A percentile compares a stretch with the other conserved stretches of the same genome.
Evolutionary conservation across 2,888 invertebrate genomes (phyloP).

Genomic region (Ichneumon xanthorius): DNA sequence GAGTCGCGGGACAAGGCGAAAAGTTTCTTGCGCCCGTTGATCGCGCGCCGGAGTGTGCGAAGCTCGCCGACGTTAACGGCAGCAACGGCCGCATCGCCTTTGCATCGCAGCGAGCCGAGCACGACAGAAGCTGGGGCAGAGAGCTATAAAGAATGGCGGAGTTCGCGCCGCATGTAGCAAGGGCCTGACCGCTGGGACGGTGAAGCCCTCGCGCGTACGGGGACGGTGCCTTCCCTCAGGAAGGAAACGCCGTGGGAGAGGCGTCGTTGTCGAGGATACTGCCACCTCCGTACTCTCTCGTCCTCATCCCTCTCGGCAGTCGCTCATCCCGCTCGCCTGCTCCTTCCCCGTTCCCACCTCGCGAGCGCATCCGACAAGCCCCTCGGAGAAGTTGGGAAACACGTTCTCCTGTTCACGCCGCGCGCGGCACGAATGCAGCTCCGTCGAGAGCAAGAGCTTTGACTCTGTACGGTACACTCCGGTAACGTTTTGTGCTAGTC

Average conservation of each 20-base stretch:
- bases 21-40: constrained; percentile 15
- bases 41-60: background rate
- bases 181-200: constrained; percentile 40
- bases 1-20: background rate
- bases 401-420: constrained; percentile 39
- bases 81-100: constrained; percentile 34
- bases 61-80: background rate
- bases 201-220: constrained; percentile 18
- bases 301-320: constrained; percentile 25
- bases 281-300: constrained; percentile 51
- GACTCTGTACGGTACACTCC: background rate
- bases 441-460: background rate
- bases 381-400: constrained; percentile 50
- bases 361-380: constrained; percentile 22
- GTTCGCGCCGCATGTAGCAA: constrained; percentile 45
- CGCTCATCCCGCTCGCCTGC: constrained; percentile 3
- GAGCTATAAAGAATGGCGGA: constrained; percentile 55
- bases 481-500: constrained; percentile 18
- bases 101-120: constrained; percentile 45
- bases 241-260: constrained; percentile 57
- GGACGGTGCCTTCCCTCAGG: constrained; percentile 36
- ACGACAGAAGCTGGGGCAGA: constrained; percentile 45
- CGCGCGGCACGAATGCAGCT: constrained; percentile 31
- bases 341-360: background rate
- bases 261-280: constrained; percentile 64